Evolutionary conservation across 2,797 vertebrate genomes (phyloP), one percentile per base, ranked within the genome.

Genomic region (Schizopygopsis pylzovi): DNA sequence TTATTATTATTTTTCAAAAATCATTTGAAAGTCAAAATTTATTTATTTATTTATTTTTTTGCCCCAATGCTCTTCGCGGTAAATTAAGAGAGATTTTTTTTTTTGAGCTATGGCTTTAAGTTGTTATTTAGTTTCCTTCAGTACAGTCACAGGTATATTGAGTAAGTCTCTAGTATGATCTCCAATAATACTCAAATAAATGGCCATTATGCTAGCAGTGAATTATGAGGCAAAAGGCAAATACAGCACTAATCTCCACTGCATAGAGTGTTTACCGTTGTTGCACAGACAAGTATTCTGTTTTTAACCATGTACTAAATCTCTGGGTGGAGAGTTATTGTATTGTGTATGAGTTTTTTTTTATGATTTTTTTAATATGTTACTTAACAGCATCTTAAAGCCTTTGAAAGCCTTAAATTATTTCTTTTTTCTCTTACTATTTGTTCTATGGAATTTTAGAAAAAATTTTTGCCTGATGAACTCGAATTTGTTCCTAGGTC

Each of bases 161-260:
- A 87, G 90, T 91, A 89, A 93, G 91, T 43, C n/a, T 79, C 13
- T n/a, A 91, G 92, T 92, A 90, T 91, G 88, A 85, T 87, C 78
- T 41, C 68, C 87, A n/a, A 84, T 81, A n/a, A 82, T 59, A 75
- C 87, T 89, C 61, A 86, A 6, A 90, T 5, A 63, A 86, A 86
- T 68, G 76, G 45, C 22, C 49, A 81, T 84, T 41, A 49, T 25
- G 68, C 18, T 67, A 73, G 81, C 49, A 76, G 78, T 80, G 61
- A 65, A 37, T 67, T 49, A 65, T 80, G 78, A 80, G 43, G 61
- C 61, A 67, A 20, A 80, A 67, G 49, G 25, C 61, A 67, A 80
- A 80, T 37, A 67, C 79, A 49, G 25, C 11, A 18, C 78, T 81
- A 81, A 72, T 20, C 1, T 56, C 65, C 45, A 20, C 28, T 28